phyloP scores from a whole-genome alignment of 2,797 vertebrate species.

The Psittacula derbiana region DNA sequence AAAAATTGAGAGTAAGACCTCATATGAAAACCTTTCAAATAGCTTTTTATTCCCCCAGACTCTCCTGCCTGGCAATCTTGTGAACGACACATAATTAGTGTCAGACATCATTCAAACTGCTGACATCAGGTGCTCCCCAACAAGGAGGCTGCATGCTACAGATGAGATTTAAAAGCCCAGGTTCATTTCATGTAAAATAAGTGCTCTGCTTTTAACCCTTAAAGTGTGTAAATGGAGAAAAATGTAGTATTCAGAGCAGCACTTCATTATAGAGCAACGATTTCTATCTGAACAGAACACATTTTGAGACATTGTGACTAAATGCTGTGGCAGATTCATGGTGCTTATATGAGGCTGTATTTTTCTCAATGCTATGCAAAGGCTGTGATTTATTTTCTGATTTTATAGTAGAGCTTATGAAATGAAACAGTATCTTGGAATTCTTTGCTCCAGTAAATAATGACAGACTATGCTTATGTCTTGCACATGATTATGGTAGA shows the following conservation, averaged over 20 bases:
- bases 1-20: constrained; percentile 7
- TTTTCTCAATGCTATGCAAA: not conserved
- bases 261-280: not conserved
- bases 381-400: not conserved
- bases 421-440: not conserved
- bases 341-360: not conserved
- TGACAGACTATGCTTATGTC: not conserved
- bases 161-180: constrained; percentile 38
- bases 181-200: constrained; percentile 14
- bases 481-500: not conserved
- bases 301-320: not conserved
- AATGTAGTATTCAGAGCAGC: not conserved
- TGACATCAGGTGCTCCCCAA: constrained; percentile 54
- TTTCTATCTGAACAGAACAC: not conserved
- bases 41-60: constrained; percentile 41
- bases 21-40: constrained; percentile 49
- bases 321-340: not conserved
- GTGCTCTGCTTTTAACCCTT: constrained; percentile 45
- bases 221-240: not conserved
- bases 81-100: constrained; percentile 65
- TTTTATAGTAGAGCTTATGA: not conserved
- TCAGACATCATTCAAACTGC: constrained; percentile 21
- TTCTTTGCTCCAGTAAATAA: not conserved
- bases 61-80: constrained; percentile 42
- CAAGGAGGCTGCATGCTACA: constrained; percentile 2